Evolutionary conservation across 2,888 invertebrate species (phyloP).

Genomic region (Tyria jacobaeae): DNA sequence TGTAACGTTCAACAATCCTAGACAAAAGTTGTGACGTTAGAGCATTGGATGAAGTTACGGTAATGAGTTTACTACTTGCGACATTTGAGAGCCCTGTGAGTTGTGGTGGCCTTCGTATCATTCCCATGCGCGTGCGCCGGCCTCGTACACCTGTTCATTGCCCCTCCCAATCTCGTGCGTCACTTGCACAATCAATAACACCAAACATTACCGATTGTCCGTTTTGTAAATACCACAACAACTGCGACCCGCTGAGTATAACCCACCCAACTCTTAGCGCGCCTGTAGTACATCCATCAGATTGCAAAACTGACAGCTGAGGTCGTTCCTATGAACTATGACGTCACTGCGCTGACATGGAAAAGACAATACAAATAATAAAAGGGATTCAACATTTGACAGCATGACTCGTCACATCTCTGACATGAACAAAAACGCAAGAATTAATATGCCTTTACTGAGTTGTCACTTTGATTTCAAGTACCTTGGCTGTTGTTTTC

Average conservation of each 20-base stretch:
- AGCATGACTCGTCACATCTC: conserved; percentile 71
- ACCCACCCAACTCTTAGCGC: conserved; percentile 48
- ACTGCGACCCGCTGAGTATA: conserved; percentile 46
- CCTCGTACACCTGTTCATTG: conserved; percentile 78
- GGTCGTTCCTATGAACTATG: conserved; percentile 79
- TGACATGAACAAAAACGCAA: conserved; percentile 76
- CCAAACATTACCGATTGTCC: conserved; percentile 64
- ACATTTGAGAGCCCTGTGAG: conserved; percentile 68
- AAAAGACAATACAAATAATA: conserved; percentile 80
- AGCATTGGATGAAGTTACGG: conserved; percentile 46
- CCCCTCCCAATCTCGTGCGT: conserved; percentile 55
- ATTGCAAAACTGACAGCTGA: conserved; percentile 72
- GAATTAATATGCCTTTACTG: conserved; percentile 54
- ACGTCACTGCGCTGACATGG: conserved; percentile 62
- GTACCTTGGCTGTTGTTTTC: conserved; percentile 4
- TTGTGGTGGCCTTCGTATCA: conserved; percentile 72
- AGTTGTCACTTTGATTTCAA: conserved; percentile 28
- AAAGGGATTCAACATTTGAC: conserved; percentile 77
- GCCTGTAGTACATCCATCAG: conserved; percentile 55
- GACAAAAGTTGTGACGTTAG: conserved; percentile 23
- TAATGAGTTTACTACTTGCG: conserved; percentile 61
- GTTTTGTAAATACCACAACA: conserved; percentile 64
- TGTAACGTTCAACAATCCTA: conserved; percentile 9
- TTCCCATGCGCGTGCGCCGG: conserved; percentile 73
- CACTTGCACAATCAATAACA: conserved; percentile 70